Base-by-base conservation (phyloP, 1,140 invertebrate species). In the Liolophura sinensis region DNA sequence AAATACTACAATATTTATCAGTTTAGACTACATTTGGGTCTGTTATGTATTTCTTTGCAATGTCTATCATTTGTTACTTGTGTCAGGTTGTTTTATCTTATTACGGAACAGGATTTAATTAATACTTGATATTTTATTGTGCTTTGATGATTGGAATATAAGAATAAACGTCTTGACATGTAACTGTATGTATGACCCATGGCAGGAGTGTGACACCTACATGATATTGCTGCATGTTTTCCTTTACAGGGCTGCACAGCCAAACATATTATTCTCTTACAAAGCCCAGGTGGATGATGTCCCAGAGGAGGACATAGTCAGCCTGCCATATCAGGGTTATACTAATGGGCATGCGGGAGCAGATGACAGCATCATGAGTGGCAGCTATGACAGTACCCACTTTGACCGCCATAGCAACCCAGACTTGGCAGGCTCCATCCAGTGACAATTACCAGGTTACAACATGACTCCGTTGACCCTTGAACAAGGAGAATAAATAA, bases 261-360 rank as follows among this genome's bases (percentile, higher is more conserved):
- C 91, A 31, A 89, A 89, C 72, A 90, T 93, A 75, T 89, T 90
- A 86, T 92, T 93, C 84, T 92, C 91, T 22, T 93, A 93, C 82
- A 92, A 92, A 84, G 88, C 90, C 54, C 92, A 93, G 79, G 89
- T 92, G 75, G 91, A 93, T 79, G 91, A 93, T 78, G 87, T 88
- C 11, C 87, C 90, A 82, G 91, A 92, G 70, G 91, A 92, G 71
- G 91, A 92, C 72, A 91, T 89, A 62, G 90, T 92, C 1, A 92
- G 90, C 15, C 82, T 92, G 77, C 91, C 91, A 1, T 91, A 92
- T 77, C 91, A 92, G 78, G 89, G 91, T 72, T 91, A 89, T 14
- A 67, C 70, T 57, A 71, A 62, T 49, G 72, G 65, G 48, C 72
- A 73, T 54, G 71, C 66, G 40, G 65, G 74, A 18, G 68, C 69